These are phyloP conservation scores for Taenioides sp. DNA, from an alignment of 2,797 vertebrate genomes.

Conservation along the genomic window DNA sequence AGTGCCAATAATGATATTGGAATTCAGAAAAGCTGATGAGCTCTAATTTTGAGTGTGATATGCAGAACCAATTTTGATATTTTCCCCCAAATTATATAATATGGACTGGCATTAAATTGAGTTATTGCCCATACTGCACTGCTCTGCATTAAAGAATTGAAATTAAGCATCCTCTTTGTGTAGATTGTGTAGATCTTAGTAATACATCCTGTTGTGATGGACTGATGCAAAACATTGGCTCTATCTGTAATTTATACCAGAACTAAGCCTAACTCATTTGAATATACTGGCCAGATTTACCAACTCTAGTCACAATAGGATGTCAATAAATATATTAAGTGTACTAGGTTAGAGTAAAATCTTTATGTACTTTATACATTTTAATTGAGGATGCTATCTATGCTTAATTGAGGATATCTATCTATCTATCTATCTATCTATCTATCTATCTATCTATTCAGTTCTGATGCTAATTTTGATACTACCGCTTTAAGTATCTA, in stretches of 20 bases:
- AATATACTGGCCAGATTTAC: background rate
- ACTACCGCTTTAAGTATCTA: too few relatives aligned
- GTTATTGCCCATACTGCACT: background rate
- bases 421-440: too few relatives aligned
- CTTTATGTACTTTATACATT: too few relatives aligned
- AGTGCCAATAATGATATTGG: too few relatives aligned
- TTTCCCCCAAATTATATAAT: background rate
- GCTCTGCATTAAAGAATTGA: background rate
- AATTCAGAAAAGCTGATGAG: background rate
- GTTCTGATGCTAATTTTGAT: too few relatives aligned
- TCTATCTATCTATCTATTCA: too few relatives aligned
- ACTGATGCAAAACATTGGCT: background rate
- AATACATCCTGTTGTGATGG: background rate
- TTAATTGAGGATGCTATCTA: too few relatives aligned
- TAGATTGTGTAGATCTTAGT: background rate
- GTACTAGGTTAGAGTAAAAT: too few relatives aligned
- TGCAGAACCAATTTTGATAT: too few relatives aligned
- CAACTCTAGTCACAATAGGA: too few relatives aligned
- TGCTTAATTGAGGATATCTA: too few relatives aligned
- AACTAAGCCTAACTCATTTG: background rate
- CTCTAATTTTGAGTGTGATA: background rate
- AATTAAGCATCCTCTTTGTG: background rate
- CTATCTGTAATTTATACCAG: background rate
- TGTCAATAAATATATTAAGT: too few relatives aligned
- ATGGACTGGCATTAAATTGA: background rate